Conservation (phyloP, 2,888 invertebrate genomes). For the Hedychridium roseum region DNA sequence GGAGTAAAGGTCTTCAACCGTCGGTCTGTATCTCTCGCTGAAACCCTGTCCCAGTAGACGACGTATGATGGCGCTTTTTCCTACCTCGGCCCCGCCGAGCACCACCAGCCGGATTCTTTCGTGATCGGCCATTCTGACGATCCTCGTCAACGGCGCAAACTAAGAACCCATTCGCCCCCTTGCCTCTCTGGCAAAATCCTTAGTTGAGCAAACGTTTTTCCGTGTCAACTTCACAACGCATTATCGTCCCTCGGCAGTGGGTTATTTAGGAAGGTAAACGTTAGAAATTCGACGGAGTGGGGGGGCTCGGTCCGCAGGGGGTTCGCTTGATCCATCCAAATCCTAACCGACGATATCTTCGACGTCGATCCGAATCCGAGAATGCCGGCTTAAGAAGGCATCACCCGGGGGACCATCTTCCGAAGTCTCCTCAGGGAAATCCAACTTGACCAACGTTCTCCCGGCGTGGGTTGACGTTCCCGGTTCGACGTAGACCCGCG, state of each 20-base stretch:
- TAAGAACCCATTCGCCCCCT: too few species aligned
- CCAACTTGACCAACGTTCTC: conserved; percentile 6
- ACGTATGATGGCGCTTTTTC: conserved; percentile 85
- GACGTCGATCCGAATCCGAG: conserved; percentile 11
- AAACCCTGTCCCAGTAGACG: conserved; percentile 83
- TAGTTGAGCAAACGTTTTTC: too few species aligned
- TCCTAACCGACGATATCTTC: conserved; percentile 9
- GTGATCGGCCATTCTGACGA: conserved; percentile 73
- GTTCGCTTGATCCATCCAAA: too few species aligned
- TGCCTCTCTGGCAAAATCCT: too few species aligned
- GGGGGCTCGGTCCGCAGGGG: too few species aligned
- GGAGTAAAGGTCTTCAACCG: conserved; percentile 88
- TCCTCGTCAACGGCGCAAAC: conserved; percentile 1
- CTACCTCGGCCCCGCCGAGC: conserved; percentile 82
- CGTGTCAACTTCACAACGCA: too few species aligned
- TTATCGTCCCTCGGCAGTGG: too few species aligned
- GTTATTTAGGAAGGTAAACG: too few species aligned
- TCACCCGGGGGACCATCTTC: conserved; percentile 5
- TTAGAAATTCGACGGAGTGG: too few species aligned
- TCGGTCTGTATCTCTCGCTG: conserved; percentile 82
- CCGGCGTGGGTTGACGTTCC: too few species aligned
- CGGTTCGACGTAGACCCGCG: too few species aligned
- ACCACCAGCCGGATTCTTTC: conserved; percentile 85
- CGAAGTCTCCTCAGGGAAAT: conserved; percentile 1
- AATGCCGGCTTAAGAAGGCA: conserved; percentile 25